Base-by-base conservation (phyloP, 2,113 vertebrate species). In the Albula glossodonta region DNA sequence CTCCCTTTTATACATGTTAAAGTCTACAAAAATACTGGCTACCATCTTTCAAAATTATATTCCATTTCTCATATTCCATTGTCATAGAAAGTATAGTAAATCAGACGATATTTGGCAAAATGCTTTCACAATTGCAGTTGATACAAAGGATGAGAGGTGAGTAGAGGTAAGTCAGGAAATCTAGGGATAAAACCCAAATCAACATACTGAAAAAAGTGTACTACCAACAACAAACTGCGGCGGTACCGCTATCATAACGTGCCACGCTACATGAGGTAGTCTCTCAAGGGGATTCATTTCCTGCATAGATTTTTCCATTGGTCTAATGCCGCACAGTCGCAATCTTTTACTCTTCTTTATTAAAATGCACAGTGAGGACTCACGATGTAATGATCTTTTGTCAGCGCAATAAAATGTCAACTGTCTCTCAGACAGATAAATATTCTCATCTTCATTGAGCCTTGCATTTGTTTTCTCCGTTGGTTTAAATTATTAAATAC, bases 401-500 rank as follows among this genome's bases (percentile, higher is more conserved):
- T 93, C 88, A 92, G 84, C 89, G 93, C 91, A 91, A 90, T 93
- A 92, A 95, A 93, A 95, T 92, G 91, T 94, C 87, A 91, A 89
- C 91, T 91, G 85, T 91, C 90, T 87, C 92, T 92, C 90, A 90
- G 88, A 87, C 84, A 88, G 93, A 94, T 95, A 94, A 93, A 95
- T 95, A 95, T 94, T 95, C 92, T 91, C 85, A 92, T 93, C 88
- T 90, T 92, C 91, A 91, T 94, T 91, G 90, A 93, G 89, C 57
- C 85, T 93, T 93, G 90, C 91, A 90, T 92, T 92, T 92, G 90
- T 93, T 94, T 95, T 92, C 91, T 93, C 92, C 91, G 51, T 83
- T 90, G 91, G 88, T 92, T 93, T 97, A 93, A 96, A 96, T 97
- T 96, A 96, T 97, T 97, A 96, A 97, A 95, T 93, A 93, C 93